Conservation (phyloP, 2,888 invertebrate genomes). For the Sicus ferrugineus region DNA sequence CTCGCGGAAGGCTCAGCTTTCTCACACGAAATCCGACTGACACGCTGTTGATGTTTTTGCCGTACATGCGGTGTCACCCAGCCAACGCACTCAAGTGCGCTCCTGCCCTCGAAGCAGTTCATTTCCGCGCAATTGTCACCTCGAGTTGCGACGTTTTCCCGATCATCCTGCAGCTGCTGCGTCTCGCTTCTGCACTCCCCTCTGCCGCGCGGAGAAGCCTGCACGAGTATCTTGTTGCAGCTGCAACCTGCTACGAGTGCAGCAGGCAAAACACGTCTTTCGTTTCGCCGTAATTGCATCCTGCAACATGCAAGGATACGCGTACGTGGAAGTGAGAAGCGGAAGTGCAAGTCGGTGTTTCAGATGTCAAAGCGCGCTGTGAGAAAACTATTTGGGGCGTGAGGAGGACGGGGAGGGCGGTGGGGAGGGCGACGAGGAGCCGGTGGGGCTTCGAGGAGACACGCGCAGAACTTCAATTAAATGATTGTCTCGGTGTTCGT, state of each 20-base stretch:
- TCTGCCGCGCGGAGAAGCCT: too few species aligned
- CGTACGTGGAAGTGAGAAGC: neutral
- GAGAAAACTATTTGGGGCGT: neutral
- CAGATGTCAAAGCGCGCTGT: neutral
- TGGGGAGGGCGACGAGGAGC: too few species aligned
- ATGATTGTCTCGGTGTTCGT: neutral
- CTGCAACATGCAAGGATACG: slow-evolving; percentile 8
- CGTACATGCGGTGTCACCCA: too few species aligned
- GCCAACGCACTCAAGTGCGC: neutral
- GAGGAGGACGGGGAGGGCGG: too few species aligned
- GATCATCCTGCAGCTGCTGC: neutral
- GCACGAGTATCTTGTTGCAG: neutral
- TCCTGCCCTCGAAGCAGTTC: neutral
- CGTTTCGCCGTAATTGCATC: slow-evolving; percentile 16
- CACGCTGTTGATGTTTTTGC: too few species aligned
- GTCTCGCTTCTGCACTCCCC: neutral
- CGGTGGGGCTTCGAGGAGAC: too few species aligned
- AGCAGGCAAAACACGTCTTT: neutral
- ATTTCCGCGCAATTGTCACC: neutral
- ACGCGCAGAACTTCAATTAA: neutral
- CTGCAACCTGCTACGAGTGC: neutral
- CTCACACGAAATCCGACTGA: too few species aligned
- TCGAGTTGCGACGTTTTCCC: neutral
- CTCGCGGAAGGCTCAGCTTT: too few species aligned
- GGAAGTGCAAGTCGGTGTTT: neutral